A percentile compares a stretch with the other conserved stretches of the same genome.
phyloP scores from a whole-genome alignment of 2,797 vertebrate genomes.

The Phoxinus dragarum region DNA sequence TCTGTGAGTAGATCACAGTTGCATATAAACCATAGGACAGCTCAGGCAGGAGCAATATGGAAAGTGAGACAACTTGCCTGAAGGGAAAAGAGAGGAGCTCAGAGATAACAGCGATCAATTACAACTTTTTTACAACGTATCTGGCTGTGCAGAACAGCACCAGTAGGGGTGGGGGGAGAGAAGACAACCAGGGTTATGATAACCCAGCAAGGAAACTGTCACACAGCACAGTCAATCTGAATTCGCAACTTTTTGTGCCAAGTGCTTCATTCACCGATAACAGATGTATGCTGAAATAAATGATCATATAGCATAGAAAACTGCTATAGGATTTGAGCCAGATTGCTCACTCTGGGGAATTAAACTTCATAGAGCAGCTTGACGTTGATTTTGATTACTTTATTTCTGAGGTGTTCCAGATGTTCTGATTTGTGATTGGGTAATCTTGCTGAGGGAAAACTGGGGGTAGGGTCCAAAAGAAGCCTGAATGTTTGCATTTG shows the following conservation, averaged over 20 bases:
- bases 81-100: constrained; percentile 24
- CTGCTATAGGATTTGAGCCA: constrained; percentile 64
- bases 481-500: constrained; percentile 69
- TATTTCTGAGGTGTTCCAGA: constrained; percentile 79
- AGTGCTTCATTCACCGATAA: constrained; percentile 70
- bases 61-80: constrained; percentile 47
- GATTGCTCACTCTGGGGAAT: constrained; percentile 70
- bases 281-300: constrained; percentile 72
- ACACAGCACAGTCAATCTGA: constrained; percentile 71
- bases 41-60: constrained; percentile 46
- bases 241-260: constrained; percentile 62
- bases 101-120: constrained; percentile 38
- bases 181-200: constrained; percentile 43
- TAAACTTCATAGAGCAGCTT: constrained; percentile 75
- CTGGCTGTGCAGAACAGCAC: constrained; percentile 40
- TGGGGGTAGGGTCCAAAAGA: constrained; percentile 56
- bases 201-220: constrained; percentile 58
- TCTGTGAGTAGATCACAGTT: constrained; percentile 41
- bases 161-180: background rate
- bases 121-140: constrained; percentile 34
- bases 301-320: constrained; percentile 62
- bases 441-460: constrained; percentile 66
- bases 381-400: constrained; percentile 79
- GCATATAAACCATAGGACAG: constrained; percentile 51
- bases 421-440: constrained; percentile 70